Conservation (phyloP, 2,113 vertebrate species). For the Scalopus aquaticus region DNA sequence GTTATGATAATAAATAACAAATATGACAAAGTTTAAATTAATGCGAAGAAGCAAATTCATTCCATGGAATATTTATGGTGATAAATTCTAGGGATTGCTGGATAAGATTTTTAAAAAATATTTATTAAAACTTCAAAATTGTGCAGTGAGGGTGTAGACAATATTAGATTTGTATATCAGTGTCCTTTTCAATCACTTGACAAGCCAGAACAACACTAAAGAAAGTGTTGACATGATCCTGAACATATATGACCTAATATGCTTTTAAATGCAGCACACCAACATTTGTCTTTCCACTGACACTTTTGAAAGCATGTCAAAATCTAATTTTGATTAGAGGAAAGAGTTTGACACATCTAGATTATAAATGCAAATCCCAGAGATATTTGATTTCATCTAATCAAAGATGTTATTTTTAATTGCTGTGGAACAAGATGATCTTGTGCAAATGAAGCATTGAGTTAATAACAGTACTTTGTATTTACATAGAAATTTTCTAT, state of each 20-base stretch:
- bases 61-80: neutral
- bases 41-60: too few species aligned
- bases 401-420: slow-evolving; percentile 79
- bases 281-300: slow-evolving; percentile 45
- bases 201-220: neutral
- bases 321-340: slow-evolving; percentile 66
- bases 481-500: slow-evolving; percentile 69
- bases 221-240: neutral
- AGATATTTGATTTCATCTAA: slow-evolving; percentile 79
- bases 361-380: slow-evolving; percentile 70
- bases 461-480: slow-evolving; percentile 75
- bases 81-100: slow-evolving; percentile 12
- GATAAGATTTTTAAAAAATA: neutral
- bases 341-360: slow-evolving; percentile 48
- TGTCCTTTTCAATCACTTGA: slow-evolving; percentile 17
- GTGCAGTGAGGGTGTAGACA: neutral
- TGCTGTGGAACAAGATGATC: slow-evolving; percentile 75
- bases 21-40: too few species aligned
- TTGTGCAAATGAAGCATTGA: slow-evolving; percentile 71
- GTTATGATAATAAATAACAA: too few species aligned
- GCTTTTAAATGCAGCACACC: neutral
- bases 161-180: neutral
- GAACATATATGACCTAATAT: slow-evolving; percentile 24
- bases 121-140: neutral
- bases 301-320: slow-evolving; percentile 62